Conservation (phyloP, 1,140 invertebrate genomes). For the Papilio polyxenes region DNA sequence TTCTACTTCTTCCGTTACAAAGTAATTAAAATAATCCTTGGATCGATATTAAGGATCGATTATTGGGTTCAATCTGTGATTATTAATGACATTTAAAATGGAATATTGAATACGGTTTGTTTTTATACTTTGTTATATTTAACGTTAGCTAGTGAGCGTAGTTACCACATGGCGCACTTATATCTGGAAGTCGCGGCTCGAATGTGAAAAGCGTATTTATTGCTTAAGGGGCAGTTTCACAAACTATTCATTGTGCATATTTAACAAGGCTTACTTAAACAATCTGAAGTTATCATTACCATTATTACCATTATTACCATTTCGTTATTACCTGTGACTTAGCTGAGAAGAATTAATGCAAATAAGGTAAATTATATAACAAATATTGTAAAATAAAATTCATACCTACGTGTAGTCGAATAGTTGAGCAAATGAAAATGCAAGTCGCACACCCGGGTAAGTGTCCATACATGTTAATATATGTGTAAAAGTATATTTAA, state of each 20-base stretch:
- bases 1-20: background rate
- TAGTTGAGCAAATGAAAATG: background rate
- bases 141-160: background rate
- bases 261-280: background rate
- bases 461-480: background rate
- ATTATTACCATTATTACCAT: no score
- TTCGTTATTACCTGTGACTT: background rate
- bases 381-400: background rate
- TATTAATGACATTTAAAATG: background rate
- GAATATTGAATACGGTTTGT: background rate
- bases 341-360: background rate
- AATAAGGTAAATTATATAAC: no score
- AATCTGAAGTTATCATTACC: background rate
- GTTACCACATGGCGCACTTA: slow-evolving; percentile 1
- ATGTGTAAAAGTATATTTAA: background rate
- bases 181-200: slow-evolving; percentile 24
- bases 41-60: background rate
- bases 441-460: background rate
- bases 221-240: slow-evolving; percentile 20
- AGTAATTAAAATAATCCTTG: background rate
- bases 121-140: slow-evolving; percentile 18
- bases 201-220: slow-evolving; percentile 22
- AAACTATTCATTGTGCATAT: background rate
- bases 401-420: background rate
- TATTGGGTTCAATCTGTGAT: background rate